These are phyloP conservation scores for Gobio occitaniae DNA, from an alignment of 2,797 vertebrate genomes.

Conservation along the genomic window DNA sequence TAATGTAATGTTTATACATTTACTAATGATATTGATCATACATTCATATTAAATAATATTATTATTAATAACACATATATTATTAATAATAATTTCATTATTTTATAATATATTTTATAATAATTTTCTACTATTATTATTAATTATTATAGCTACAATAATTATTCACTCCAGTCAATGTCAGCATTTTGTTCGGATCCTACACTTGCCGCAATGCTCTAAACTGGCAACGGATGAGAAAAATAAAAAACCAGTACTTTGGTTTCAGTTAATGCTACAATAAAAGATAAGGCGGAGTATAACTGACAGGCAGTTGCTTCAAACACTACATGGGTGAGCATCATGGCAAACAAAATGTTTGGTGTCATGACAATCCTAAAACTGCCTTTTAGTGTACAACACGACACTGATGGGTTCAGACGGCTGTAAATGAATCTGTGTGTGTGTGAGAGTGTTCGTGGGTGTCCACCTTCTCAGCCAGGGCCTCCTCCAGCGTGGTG, in stretches of 20 bases:
- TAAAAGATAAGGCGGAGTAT: no score
- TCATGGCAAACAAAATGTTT: neutral
- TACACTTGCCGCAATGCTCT: neutral
- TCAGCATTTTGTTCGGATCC: neutral
- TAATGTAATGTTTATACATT: no score
- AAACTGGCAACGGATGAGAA: neutral
- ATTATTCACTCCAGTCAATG: no score
- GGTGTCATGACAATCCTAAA: neutral
- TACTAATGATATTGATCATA: no score
- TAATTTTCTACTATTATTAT: no score
- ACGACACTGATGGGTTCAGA: neutral
- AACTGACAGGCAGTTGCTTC: neutral
- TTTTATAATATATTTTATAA: no score
- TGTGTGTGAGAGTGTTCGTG: neutral
- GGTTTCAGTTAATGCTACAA: neutral
- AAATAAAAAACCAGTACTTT: neutral
- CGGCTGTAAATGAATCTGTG: neutral
- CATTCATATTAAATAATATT: no score
- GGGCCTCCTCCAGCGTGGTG: constrained; percentile 93
- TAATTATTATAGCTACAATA: neutral
- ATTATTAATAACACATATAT: neutral
- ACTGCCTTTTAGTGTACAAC: neutral
- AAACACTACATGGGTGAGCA: neutral
- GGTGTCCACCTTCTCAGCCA: constrained; percentile 88
- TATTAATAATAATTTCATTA: neutral